phyloP scores from a whole-genome alignment of 1,140 invertebrate genomes.

The Drosophila simulans region DNA sequence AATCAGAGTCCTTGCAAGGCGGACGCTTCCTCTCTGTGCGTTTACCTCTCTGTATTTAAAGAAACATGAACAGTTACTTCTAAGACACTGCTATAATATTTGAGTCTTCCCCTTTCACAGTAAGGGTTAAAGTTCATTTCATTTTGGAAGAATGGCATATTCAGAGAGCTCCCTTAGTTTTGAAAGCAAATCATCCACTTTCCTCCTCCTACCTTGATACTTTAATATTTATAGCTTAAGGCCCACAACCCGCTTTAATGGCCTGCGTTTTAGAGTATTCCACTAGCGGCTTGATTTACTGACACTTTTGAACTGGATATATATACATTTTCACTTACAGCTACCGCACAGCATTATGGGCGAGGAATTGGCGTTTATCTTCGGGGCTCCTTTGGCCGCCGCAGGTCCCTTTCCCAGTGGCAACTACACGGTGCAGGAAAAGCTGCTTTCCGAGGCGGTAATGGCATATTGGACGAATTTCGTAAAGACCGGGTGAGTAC shows the following conservation, averaged over 20 bases:
- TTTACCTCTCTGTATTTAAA: neutral
- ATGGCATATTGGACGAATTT: constrained; percentile 96
- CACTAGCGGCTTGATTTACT: constrained; percentile 21
- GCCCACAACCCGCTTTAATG: neutral
- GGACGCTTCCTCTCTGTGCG: neutral
- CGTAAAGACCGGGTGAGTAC: constrained; percentile 91
- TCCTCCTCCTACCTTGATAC: constrained; percentile 4
- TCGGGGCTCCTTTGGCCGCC: constrained; percentile 94
- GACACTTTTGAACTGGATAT: constrained; percentile 12
- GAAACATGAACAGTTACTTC: neutral
- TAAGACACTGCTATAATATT: neutral
- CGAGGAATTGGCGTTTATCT: constrained; percentile 95
- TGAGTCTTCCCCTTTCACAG: neutral
- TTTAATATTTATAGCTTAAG: constrained; percentile 17
- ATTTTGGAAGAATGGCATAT: neutral
- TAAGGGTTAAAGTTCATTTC: neutral
- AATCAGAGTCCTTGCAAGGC: neutral
- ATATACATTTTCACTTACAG: constrained; percentile 55
- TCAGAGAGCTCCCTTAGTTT: neutral
- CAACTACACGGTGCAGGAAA: constrained; percentile 91
- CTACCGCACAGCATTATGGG: constrained; percentile 89
- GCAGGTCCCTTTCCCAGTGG: constrained; percentile 89
- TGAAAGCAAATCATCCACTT: neutral
- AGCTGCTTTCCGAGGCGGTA: constrained; percentile 91
- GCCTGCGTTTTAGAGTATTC: constrained; percentile 30